Percentiles rank a stretch among this genome's conserved stretches.
phyloP scores from a whole-genome alignment of 2,797 vertebrate species.

The Enteromius unitaeniatus region DNA sequence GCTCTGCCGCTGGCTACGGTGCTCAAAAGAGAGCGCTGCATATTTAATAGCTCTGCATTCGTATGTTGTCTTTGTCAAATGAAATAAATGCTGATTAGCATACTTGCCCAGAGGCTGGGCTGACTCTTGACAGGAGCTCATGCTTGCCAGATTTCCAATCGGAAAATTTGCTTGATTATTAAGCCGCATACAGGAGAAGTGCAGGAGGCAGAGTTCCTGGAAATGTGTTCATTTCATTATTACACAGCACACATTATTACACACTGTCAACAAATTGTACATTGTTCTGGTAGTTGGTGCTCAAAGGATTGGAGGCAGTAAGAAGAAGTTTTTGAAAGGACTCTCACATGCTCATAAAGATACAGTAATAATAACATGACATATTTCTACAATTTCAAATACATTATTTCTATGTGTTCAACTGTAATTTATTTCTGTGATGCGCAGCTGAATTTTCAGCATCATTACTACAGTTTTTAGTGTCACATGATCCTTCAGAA shows the following conservation, averaged over 20 bases:
- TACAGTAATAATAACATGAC: too few species aligned
- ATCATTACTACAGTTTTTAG: background rate
- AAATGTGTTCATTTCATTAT: slow-evolving; percentile 41
- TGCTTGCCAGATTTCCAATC: slow-evolving; percentile 61
- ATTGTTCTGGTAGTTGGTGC: background rate
- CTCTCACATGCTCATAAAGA: background rate
- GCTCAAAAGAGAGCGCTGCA: slow-evolving; percentile 62
- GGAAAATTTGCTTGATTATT: slow-evolving; percentile 54
- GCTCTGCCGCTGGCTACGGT: slow-evolving; percentile 73
- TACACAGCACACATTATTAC: background rate
- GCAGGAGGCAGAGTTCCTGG: slow-evolving; percentile 9
- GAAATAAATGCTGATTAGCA: slow-evolving; percentile 70
- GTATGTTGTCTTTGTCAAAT: slow-evolving; percentile 72
- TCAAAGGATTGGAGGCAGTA: background rate
- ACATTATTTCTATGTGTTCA: background rate
- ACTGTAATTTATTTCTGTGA: background rate
- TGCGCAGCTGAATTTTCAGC: background rate
- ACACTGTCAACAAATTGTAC: background rate
- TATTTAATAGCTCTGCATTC: slow-evolving; percentile 70
- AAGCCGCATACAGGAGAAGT: background rate
- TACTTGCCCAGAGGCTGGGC: slow-evolving; percentile 65
- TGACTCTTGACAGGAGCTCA: slow-evolving; percentile 52
- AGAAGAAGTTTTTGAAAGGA: background rate
- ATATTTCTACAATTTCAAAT: background rate
- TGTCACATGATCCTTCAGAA: background rate